These are phyloP conservation scores for Arctopsyche grandis DNA, from an alignment of 1,140 invertebrate species.

Conservation along the genomic window DNA sequence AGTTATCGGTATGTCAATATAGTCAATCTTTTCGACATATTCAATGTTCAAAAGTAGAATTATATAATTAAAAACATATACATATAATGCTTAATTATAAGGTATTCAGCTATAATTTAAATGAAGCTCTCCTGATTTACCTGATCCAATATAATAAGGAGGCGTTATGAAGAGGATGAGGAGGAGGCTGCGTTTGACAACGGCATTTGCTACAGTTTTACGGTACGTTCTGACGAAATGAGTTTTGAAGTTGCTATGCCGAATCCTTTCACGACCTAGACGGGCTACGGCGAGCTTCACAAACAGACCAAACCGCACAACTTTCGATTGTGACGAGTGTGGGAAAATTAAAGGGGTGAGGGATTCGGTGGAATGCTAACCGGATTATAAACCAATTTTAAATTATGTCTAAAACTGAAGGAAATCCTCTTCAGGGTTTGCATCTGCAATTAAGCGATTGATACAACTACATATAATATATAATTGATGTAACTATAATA, in stretches of 20 bases:
- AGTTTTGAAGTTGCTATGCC: slow-evolving; percentile 52
- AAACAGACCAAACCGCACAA: slow-evolving; percentile 14
- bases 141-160: slow-evolving; percentile 40
- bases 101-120: slow-evolving; percentile 36
- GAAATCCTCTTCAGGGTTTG: too few relatives aligned
- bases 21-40: too few relatives aligned
- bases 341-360: not conserved
- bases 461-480: not conserved
- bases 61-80: too few relatives aligned
- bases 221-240: slow-evolving; percentile 39
- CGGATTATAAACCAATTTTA: not conserved
- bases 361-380: not conserved
- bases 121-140: slow-evolving; percentile 50
- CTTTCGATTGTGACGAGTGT: slow-evolving; percentile 2
- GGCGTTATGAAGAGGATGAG: slow-evolving; percentile 27
- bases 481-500: not conserved
- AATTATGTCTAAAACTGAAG: not conserved
- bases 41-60: too few relatives aligned
- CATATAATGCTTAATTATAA: too few relatives aligned
- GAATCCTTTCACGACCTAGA: slow-evolving; percentile 21
- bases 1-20: too few relatives aligned
- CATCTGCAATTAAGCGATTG: not conserved
- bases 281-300: not conserved
- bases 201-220: slow-evolving; percentile 48
- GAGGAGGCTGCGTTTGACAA: slow-evolving; percentile 52